Percentiles rank a stretch among this genome's conserved stretches.
These are phyloP conservation scores for Idaea dimidiata DNA, from an alignment of 2,888 invertebrate genomes.

Conservation along the genomic window DNA sequence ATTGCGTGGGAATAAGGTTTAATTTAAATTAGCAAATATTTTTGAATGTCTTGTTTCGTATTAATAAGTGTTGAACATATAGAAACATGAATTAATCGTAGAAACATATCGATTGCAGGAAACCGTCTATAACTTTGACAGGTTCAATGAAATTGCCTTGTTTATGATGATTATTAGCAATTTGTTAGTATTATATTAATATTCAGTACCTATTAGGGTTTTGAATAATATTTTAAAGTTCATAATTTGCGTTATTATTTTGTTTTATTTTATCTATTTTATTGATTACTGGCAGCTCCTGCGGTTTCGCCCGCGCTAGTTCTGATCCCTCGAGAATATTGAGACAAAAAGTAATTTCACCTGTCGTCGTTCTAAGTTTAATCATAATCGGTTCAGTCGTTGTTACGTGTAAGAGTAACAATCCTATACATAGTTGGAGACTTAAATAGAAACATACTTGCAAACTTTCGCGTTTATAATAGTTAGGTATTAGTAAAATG, in stretches of 20 bases:
- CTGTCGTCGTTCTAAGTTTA: too few species aligned
- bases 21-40: not conserved
- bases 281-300: too few species aligned
- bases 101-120: slow-evolving; percentile 22
- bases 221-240: not conserved
- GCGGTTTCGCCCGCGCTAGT: too few species aligned
- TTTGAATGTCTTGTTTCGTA: not conserved
- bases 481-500: too few species aligned
- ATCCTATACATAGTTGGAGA: too few species aligned
- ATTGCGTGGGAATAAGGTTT: not conserved
- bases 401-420: too few species aligned
- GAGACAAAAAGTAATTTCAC: too few species aligned
- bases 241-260: not conserved
- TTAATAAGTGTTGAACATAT: slow-evolving; percentile 7
- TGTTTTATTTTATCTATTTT: not conserved
- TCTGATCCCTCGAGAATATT: too few species aligned
- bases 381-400: too few species aligned
- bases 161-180: not conserved
- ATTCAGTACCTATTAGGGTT: not conserved
- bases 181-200: not conserved
- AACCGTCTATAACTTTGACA: slow-evolving; percentile 20
- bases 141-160: slow-evolving; percentile 23
- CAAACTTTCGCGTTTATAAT: too few species aligned
- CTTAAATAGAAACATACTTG: too few species aligned
- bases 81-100: slow-evolving; percentile 20